Conservation (phyloP, 2,113 vertebrate species). For the Cryptoleucopteryx plumbea region DNA sequence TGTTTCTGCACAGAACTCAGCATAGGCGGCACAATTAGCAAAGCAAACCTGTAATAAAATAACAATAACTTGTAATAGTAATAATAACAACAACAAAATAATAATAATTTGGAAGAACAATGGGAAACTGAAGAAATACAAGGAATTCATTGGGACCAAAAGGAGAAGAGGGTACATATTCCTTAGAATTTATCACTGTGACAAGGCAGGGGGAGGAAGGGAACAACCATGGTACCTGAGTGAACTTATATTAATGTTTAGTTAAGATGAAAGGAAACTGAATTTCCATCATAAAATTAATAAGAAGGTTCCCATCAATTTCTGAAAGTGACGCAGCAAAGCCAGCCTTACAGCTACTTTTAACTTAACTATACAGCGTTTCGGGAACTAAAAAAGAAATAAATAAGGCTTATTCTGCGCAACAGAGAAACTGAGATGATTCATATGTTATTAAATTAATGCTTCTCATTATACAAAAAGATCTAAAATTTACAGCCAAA, state of each 20-base stretch:
- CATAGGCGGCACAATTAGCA: fast-evolving
- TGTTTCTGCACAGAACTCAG: not conserved
- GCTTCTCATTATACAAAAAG: conserved; percentile 34
- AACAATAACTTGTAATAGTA: not conserved
- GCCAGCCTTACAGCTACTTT: not conserved
- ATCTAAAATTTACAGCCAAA: conserved; percentile 52
- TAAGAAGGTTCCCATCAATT: not conserved
- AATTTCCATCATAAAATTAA: not conserved
- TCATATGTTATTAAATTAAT: conserved; percentile 43
- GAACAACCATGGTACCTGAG: not conserved
- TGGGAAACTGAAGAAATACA: not conserved
- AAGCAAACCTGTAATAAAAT: not conserved
- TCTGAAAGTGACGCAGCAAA: not conserved
- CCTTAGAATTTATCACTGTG: not conserved
- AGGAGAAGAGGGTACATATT: not conserved
- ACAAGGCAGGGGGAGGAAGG: not conserved
- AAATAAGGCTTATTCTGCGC: not conserved
- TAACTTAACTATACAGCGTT: not conserved
- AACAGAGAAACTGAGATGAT: conserved; percentile 22
- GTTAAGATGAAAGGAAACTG: not conserved
- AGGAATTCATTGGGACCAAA: not conserved
- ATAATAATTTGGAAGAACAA: not conserved
- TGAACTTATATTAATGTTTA: not conserved
- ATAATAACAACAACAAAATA: not conserved
- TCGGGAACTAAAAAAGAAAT: not conserved